Conservation (phyloP, 2,797 vertebrate genomes). For the Bucorvus abyssinicus region DNA sequence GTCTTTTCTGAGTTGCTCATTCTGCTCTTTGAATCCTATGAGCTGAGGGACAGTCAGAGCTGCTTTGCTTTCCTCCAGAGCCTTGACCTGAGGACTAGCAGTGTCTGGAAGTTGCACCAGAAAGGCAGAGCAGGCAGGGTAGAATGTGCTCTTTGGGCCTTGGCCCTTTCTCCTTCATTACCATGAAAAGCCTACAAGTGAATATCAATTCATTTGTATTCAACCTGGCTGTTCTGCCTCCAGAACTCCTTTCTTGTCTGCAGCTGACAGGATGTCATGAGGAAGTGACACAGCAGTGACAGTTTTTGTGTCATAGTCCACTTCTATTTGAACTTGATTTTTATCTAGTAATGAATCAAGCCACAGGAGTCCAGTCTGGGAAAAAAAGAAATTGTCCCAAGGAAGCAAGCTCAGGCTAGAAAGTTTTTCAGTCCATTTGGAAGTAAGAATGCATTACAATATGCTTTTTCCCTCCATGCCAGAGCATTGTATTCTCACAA, state of each 20-base stretch:
- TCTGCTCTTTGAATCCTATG: neutral
- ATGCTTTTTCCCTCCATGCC: neutral
- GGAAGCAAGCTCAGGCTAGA: neutral
- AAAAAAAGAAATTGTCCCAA: neutral
- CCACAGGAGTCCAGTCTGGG: conserved; percentile 22
- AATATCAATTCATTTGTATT: conserved; percentile 37
- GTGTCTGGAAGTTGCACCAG: neutral
- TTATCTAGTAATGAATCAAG: conserved; percentile 46
- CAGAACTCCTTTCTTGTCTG: conserved; percentile 14
- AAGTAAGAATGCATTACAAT: conserved; percentile 51
- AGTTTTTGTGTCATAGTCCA: conserved; percentile 20
- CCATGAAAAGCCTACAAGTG: neutral
- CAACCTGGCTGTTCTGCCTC: conserved; percentile 2
- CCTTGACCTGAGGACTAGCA: neutral
- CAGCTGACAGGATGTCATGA: conserved; percentile 9
- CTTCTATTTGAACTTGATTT: conserved; percentile 56
- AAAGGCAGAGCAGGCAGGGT: neutral
- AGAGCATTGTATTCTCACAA: conserved; percentile 43
- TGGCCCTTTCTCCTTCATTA: neutral
- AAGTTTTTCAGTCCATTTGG: conserved; percentile 51
- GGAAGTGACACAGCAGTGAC: conserved; percentile 27
- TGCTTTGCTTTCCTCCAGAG: neutral
- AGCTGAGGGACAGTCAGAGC: neutral
- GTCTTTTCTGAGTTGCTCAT: neutral
- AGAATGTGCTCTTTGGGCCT: neutral